Conservation (phyloP, 2,888 invertebrate genomes). For the Parnassius smintheus region DNA sequence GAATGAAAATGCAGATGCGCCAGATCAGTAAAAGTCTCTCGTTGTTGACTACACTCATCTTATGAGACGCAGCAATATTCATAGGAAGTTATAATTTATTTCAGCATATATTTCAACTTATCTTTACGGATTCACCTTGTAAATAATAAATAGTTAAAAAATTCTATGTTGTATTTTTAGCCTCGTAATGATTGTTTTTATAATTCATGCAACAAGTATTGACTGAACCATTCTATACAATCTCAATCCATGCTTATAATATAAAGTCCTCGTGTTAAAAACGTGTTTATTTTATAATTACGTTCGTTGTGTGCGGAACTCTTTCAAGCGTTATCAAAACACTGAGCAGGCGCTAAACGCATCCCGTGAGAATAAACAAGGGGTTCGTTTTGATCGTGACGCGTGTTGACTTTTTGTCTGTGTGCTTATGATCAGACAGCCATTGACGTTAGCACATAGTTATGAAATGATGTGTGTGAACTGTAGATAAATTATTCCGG, state of each 20-base stretch:
- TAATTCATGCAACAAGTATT: conserved; percentile 5
- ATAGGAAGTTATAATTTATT: no score
- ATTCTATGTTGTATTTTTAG: no score
- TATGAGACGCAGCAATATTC: no score
- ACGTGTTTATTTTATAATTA: conserved; percentile 27
- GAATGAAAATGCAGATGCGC: no score
- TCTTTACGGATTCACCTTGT: no score
- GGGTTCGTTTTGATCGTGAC: conserved; percentile 28
- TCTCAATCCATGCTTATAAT: conserved; percentile 11
- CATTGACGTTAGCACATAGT: conserved; percentile 10
- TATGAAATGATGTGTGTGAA: neutral
- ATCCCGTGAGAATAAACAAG: conserved; percentile 35
- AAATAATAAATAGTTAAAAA: no score
- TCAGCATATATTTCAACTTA: no score
- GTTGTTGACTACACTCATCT: no score
- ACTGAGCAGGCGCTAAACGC: conserved; percentile 44
- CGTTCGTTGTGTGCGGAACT: conserved; percentile 26
- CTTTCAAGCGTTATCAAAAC: conserved; percentile 33
- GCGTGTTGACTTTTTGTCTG: conserved; percentile 34
- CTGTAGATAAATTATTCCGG: no score
- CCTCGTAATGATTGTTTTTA: conserved; percentile 17
- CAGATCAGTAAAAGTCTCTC: no score
- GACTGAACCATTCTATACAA: conserved; percentile 22
- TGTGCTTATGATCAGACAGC: conserved; percentile 23
- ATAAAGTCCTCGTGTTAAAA: conserved; percentile 21